Conservation (phyloP, 2,888 invertebrate genomes). For the Drosophila mettleri region DNA sequence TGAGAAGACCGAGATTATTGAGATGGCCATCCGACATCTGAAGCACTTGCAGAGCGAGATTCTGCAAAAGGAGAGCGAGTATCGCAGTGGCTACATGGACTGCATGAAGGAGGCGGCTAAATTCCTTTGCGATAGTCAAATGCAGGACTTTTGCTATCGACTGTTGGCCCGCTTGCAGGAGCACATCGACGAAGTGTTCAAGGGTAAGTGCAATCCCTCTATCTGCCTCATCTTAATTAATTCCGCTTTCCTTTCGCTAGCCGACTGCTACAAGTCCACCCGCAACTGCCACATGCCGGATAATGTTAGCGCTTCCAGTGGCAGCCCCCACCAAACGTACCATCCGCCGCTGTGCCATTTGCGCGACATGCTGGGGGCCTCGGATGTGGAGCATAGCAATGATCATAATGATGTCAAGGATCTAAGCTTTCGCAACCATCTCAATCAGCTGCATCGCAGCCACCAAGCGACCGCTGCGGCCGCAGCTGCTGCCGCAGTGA, state of each 20-base stretch:
- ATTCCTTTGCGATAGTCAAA: conserved; percentile 93
- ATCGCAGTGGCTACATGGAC: conserved; percentile 94
- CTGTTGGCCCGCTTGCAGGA: conserved; percentile 93
- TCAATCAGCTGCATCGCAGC: conserved; percentile 81
- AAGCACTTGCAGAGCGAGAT: conserved; percentile 92
- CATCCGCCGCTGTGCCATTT: conserved; percentile 85
- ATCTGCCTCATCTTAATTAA: not conserved
- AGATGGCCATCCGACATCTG: conserved; percentile 98
- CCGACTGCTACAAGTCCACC: conserved; percentile 82
- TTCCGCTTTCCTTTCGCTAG: conserved; percentile 50
- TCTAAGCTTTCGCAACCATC: conserved; percentile 84
- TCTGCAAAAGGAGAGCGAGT: conserved; percentile 86
- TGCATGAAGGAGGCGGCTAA: conserved; percentile 95
- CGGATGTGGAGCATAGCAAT: conserved; percentile 84
- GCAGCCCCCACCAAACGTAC: conserved; percentile 85
- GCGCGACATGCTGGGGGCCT: conserved; percentile 84
- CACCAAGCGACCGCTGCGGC: conserved; percentile 58
- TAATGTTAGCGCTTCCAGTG: conserved; percentile 87
- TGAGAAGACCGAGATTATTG: conserved; percentile 99
- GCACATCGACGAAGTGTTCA: conserved; percentile 89
- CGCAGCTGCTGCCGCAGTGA: conserved; percentile 61
- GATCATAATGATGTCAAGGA: conserved; percentile 85
- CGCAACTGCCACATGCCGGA: conserved; percentile 85
- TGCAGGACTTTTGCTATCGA: conserved; percentile 93
- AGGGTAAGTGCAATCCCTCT: conserved; percentile 84